Base-by-base conservation (phyloP, 2,888 invertebrate genomes). In the Arge pagana region DNA sequence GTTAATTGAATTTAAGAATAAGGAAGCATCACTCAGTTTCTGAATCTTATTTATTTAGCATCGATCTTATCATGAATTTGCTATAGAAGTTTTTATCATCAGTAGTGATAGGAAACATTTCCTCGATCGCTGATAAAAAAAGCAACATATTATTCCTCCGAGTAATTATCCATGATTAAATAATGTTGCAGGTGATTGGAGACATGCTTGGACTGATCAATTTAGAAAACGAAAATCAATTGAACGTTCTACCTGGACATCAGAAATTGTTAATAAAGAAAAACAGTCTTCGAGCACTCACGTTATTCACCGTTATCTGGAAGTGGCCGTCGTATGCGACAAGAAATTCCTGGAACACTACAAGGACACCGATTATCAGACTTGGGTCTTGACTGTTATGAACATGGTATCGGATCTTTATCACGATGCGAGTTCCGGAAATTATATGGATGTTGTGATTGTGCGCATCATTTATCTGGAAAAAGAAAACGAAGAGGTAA, bases 351-450 rank as follows among this genome's bases (percentile, higher is more conserved):
- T 89, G 52, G 86, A 89, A 51, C 93, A 89, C 73, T 93, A 94
- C 77, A 80, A 83, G 56, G 83, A 86, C 62, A 85, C 86, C 62
- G 88, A 90, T 70, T 82, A 92, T 62, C 88, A 91, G 71, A 89
- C 86, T 10, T 94, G 94, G 74, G 83, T 94, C 31, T 80, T 94
- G 39, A 93, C 93, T 35, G 86, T 94, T 54, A 92, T 94, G 90
- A 95, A 94, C 72, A 93, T 93, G 90, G 93, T 84, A 77, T 86
- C 89, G 2, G 85, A 87, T 7, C 78, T 88, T 33, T 92, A 90
- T 76, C 87, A 88, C 80, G 91, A 92, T 66, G 88, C 88, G 7
- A 88, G 88, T 48, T 89, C 92, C 59, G 94, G 94, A 35, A 94
- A 94, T 78, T 88, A 89, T 68, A 88, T 95, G 61, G 91, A 93